A percentile compares a stretch with the other conserved stretches of the same genome.
phyloP scores from a whole-genome alignment of 2,113 vertebrate species.

The Merops nubicus region DNA sequence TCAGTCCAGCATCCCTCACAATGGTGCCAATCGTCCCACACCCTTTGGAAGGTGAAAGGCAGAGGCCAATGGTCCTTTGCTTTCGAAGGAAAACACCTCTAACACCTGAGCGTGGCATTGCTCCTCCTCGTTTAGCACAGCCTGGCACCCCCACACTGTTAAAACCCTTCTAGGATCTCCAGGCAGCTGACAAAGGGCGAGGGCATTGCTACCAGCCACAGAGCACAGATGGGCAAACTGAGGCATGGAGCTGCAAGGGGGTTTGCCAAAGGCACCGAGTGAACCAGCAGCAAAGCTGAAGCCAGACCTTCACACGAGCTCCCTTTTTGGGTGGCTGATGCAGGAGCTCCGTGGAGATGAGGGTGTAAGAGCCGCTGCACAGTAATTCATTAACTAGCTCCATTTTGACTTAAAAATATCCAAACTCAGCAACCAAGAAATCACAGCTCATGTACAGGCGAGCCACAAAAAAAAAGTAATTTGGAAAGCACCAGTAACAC shows the following conservation, averaged over 20 bases:
- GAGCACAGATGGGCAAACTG: neutral
- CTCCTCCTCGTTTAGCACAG: neutral
- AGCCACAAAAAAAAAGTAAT: too few species aligned
- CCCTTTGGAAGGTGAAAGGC: neutral
- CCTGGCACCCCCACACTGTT: neutral
- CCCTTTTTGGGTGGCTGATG: neutral
- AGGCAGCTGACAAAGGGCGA: neutral
- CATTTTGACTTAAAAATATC: neutral
- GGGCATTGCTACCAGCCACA: neutral
- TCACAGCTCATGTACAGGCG: fast-evolving
- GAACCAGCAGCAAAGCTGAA: neutral
- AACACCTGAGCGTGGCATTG: neutral
- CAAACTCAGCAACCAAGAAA: neutral
- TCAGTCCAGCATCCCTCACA: neutral
- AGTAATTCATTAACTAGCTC: too few species aligned
- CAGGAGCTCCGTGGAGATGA: neutral
- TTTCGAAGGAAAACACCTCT: neutral
- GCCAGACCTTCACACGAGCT: fast-evolving
- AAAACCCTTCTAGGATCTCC: neutral
- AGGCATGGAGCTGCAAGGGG: neutral
- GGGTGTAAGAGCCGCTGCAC: neutral
- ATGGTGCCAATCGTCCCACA: too few species aligned
- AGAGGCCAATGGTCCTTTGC: neutral
- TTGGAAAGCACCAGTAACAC: neutral
- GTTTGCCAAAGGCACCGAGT: neutral